Evolutionary conservation across 2,113 vertebrate genomes (phyloP), one percentile per base, ranked within the genome.

Genomic region (Eleginops maclovinus): DNA sequence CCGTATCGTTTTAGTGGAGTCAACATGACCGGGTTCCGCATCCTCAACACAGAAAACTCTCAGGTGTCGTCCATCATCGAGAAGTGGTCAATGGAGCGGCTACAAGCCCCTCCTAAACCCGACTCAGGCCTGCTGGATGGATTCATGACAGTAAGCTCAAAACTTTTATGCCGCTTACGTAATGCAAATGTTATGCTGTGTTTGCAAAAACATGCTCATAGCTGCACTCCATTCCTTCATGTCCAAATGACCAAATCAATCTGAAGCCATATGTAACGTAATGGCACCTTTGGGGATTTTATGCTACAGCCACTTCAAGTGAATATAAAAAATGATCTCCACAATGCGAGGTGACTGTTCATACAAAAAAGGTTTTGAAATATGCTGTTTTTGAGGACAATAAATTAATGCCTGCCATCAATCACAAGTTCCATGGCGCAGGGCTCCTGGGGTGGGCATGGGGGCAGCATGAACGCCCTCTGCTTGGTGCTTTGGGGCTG

Each of bases 81-180:
- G 92, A 99, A 99, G 82, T 99, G 98, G 98, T 98, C 97, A 0
- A 99, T 99, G 98, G 98, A 99, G 91, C 91, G 98, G 65, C 92
- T 99, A 51, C 98, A 99, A 89, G 98, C 97, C n/a, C 98, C 97
- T 9, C 98, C 98, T 1, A 99, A 99, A 90, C 96, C 98, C 0
- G 98, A 99, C 86, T 99, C 97, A 36, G 98, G 98, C 93, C 96
- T 99, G 90, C 95, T 99, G 95, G 98, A 99, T 93, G 98, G 98
- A 94, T 99, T 99, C 94, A 99, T 99, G 97, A 99, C 97, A 94
- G 98, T 99, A 96, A 86, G 90, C 51, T 21, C 4, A 28, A 83
- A 59, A 4, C 3, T 49, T 75, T 36, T 40, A 44, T 54, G 41
- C 4, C 41, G 49, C 36, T 60, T 58, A 41, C 4, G 9, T 58